phyloP scores from a whole-genome alignment of 1,140 invertebrate species.

The Galleria mellonella region DNA sequence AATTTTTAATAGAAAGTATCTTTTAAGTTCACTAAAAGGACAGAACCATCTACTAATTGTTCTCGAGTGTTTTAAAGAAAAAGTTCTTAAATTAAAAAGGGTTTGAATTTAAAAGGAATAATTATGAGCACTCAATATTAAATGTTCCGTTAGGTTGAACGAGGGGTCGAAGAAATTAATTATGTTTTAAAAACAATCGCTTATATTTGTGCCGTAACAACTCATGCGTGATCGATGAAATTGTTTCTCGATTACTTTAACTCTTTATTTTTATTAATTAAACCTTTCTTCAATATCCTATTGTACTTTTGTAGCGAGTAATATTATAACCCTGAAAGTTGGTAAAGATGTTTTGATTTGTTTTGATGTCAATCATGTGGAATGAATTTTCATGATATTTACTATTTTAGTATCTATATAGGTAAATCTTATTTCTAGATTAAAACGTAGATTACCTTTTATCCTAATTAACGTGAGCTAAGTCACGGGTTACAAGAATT shows the following conservation, averaged over 20 bases:
- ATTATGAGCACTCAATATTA: conserved; percentile 72
- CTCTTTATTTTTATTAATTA: conserved; percentile 65
- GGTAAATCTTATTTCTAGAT: too few relatives aligned
- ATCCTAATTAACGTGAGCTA: too few relatives aligned
- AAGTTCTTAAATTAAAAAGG: conserved; percentile 60
- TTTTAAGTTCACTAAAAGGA: conserved; percentile 13
- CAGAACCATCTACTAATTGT: conserved; percentile 52
- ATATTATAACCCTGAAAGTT: too few relatives aligned
- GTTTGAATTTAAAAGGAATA: conserved; percentile 68
- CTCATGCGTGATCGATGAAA: conserved; percentile 68
- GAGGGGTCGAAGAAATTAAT: conserved; percentile 71
- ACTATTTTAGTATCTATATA: too few relatives aligned
- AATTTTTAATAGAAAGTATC: too few relatives aligned
- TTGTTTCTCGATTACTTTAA: conserved; percentile 70
- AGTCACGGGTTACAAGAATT: too few relatives aligned
- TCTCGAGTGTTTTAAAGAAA: conserved; percentile 47
- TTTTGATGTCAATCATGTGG: too few relatives aligned
- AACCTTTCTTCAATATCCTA: conserved; percentile 36
- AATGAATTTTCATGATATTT: too few relatives aligned
- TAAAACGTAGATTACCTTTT: too few relatives aligned
- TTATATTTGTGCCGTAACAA: conserved; percentile 66
- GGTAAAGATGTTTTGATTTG: too few relatives aligned
- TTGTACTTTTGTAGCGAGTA: too few relatives aligned
- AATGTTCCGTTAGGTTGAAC: conserved; percentile 65
- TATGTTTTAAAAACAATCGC: conserved; percentile 73